Evolutionary conservation across 2,113 vertebrate species (phyloP).

Genomic region (Anseranas semipalmata): DNA sequence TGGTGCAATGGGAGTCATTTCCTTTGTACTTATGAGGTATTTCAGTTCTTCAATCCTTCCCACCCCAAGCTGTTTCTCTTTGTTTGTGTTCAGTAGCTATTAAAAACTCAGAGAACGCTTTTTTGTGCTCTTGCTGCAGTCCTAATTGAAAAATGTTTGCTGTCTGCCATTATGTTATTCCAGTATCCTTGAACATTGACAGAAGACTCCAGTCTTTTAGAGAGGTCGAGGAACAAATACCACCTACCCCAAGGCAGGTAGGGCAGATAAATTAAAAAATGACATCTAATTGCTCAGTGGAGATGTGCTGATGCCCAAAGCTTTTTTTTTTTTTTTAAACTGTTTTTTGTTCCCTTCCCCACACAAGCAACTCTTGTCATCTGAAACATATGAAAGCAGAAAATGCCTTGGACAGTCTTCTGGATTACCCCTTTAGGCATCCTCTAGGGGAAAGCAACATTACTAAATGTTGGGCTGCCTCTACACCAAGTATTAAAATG

Average conservation of each 20-base stretch:
- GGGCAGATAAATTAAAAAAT: not conserved
- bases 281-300: not conserved
- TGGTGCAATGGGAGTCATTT: constrained; percentile 5
- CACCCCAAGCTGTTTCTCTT: not conserved
- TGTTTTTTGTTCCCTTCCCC: not conserved
- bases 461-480: not conserved
- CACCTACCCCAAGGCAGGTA: not conserved
- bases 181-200: not conserved
- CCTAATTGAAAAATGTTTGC: not conserved
- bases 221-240: not conserved
- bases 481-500: not conserved
- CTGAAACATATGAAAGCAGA: not conserved
- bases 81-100: constrained; percentile 16
- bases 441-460: not conserved
- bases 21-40: not conserved
- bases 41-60: not conserved
- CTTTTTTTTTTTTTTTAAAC: not conserved
- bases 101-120: not conserved
- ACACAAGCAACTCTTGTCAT: not conserved
- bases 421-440: not conserved
- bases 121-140: not conserved
- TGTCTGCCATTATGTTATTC: not conserved
- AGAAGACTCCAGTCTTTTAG: not conserved
- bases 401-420: not conserved
- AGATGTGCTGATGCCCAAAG: not conserved